phyloP scores from a whole-genome alignment of 2,113 vertebrate species.

The Apodemus speciosus region DNA sequence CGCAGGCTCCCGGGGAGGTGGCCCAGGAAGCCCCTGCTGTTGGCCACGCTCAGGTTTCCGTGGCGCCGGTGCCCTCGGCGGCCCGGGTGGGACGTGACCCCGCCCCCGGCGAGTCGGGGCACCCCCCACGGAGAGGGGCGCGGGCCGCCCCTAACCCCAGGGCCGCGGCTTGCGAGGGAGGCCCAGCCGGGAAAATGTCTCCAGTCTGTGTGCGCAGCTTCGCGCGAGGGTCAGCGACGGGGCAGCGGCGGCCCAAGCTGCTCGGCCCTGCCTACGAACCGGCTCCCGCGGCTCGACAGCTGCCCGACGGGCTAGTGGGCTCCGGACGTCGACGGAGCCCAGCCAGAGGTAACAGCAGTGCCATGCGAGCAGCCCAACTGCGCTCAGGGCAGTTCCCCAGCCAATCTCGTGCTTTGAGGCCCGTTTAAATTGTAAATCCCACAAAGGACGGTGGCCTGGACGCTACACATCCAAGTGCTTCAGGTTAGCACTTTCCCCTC shows the following conservation, averaged over 20 bases:
- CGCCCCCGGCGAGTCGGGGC: slow-evolving; percentile 76
- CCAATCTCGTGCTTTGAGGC: slow-evolving; percentile 77
- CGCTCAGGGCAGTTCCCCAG: slow-evolving; percentile 68
- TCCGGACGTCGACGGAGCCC: slow-evolving; percentile 72
- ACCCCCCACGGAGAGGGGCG: slow-evolving; percentile 65
- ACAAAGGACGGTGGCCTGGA: slow-evolving; percentile 59
- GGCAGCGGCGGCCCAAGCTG: slow-evolving; percentile 69
- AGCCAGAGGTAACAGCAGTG: slow-evolving; percentile 54
- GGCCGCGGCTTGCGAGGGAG: slow-evolving; percentile 64
- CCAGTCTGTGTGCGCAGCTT: slow-evolving; percentile 72
- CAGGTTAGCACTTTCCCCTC: neutral
- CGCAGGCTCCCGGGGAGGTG: slow-evolving; percentile 61
- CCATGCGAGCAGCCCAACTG: slow-evolving; percentile 58
- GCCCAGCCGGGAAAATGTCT: slow-evolving; percentile 73
- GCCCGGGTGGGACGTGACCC: slow-evolving; percentile 77
- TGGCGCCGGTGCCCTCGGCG: slow-evolving; percentile 73
- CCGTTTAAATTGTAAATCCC: slow-evolving; percentile 69
- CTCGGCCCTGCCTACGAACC: slow-evolving; percentile 71
- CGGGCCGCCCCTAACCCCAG: slow-evolving; percentile 42
- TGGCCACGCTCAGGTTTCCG: slow-evolving; percentile 71
- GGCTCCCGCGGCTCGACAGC: slow-evolving; percentile 72
- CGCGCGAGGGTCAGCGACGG: slow-evolving; percentile 77
- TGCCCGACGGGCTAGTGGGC: slow-evolving; percentile 70
- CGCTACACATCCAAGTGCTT: slow-evolving; percentile 39
- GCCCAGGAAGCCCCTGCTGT: slow-evolving; percentile 65